These are phyloP conservation scores for Melanerpes aurifrons DNA, from an alignment of 2,113 vertebrate genomes.

Conservation along the genomic window DNA sequence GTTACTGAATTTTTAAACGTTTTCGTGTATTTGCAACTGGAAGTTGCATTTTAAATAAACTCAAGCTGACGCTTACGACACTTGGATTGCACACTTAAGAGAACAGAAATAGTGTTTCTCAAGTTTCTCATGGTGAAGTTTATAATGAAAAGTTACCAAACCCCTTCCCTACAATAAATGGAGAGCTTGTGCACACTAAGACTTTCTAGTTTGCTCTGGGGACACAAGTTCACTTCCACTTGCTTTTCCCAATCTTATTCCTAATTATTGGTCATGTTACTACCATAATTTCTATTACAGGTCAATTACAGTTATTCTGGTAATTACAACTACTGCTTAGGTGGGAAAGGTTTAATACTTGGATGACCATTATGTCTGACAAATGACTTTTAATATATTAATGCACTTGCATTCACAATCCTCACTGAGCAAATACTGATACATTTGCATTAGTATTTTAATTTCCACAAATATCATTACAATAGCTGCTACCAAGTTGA, in stretches of 20 bases:
- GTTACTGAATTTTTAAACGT: neutral
- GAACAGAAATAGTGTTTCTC: neutral
- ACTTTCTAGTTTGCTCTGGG: neutral
- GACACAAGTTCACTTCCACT: neutral
- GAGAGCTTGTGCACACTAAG: neutral
- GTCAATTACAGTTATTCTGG: neutral
- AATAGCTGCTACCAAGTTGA: neutral
- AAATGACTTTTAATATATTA: neutral
- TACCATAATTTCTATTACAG: neutral
- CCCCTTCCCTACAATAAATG: neutral
- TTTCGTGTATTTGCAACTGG: neutral
- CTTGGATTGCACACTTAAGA: neutral
- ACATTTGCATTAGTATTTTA: neutral
- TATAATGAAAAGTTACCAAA: neutral
- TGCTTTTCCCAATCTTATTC: neutral
- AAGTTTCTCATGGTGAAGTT: neutral
- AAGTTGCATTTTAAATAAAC: constrained; percentile 2
- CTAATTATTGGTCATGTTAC: neutral
- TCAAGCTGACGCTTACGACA: neutral
- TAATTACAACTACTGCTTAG: neutral
- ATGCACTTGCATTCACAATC: neutral
- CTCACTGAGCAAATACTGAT: neutral
- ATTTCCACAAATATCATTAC: neutral
- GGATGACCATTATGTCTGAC: neutral
- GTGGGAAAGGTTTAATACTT: neutral